phyloP scores from a whole-genome alignment of 2,113 vertebrate species.

The Hippolais icterina region DNA sequence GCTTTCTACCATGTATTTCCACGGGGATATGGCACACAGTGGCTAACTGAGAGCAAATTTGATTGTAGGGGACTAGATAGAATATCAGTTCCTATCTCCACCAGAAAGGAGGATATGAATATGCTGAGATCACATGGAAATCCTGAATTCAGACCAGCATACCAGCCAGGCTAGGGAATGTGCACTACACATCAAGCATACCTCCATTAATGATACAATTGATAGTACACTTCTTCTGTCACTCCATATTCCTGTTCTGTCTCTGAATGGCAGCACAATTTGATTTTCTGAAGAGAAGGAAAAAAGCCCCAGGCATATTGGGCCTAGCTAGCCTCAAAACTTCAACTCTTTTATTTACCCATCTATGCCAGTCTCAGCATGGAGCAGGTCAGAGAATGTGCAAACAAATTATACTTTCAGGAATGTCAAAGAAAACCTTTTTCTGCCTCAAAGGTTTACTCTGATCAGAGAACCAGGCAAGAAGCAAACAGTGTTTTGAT shows the following conservation, averaged over 20 bases:
- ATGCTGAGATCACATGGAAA: not conserved
- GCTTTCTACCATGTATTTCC: not conserved
- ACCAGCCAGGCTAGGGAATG: not conserved
- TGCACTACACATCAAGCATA: not conserved
- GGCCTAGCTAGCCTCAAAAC: not conserved
- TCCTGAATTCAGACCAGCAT: not conserved
- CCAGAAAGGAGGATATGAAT: not conserved
- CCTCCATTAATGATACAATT: not conserved
- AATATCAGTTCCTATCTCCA: not conserved
- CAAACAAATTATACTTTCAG: not conserved
- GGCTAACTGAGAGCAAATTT: not conserved
- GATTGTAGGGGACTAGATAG: not conserved
- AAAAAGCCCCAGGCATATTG: accelerated
- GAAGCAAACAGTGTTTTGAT: not conserved
- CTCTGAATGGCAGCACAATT: not conserved
- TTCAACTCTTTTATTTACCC: not conserved
- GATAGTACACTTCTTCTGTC: not conserved
- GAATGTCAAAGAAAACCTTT: not conserved
- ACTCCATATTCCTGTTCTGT: accelerated
- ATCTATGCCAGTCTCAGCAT: not conserved
- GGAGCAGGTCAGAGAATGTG: not conserved
- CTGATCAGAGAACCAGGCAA: not conserved
- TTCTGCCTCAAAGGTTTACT: not conserved
- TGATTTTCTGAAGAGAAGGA: not conserved
- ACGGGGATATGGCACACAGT: not conserved